Percentiles rank a stretch among this genome's conserved stretches.
phyloP scores from a whole-genome alignment of 2,888 invertebrate species.

The Caenorhabditis uteleia region DNA sequence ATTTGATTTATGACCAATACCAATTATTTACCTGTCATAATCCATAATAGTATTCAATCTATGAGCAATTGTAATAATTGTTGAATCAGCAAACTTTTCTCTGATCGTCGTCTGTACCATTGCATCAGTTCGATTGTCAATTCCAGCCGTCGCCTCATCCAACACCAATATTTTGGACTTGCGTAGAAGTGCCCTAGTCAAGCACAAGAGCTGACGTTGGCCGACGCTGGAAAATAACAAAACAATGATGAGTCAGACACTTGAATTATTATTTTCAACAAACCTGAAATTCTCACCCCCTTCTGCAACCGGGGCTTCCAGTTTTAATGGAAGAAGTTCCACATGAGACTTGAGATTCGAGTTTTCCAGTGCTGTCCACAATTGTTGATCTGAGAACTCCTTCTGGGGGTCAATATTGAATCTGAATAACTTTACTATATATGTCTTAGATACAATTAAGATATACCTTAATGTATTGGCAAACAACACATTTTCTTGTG shows the following conservation, averaged over 20 bases:
- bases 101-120: slow-evolving; percentile 72
- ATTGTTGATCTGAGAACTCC: slow-evolving; percentile 52
- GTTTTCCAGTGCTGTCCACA: slow-evolving; percentile 50
- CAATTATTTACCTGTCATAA: slow-evolving; percentile 31
- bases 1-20: neutral
- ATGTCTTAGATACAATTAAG: neutral
- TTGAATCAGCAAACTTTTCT: slow-evolving; percentile 49
- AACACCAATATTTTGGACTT: slow-evolving; percentile 74
- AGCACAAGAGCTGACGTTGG: slow-evolving; percentile 72
- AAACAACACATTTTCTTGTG: slow-evolving; percentile 64
- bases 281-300: slow-evolving; percentile 83
- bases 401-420: slow-evolving; percentile 91
- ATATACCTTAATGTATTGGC: slow-evolving; percentile 28
- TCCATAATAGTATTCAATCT: slow-evolving; percentile 56
- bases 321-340: slow-evolving; percentile 72
- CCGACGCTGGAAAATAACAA: slow-evolving; percentile 70
- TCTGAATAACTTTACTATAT: slow-evolving; percentile 72
- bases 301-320: slow-evolving; percentile 85
- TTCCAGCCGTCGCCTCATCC: slow-evolving; percentile 74
- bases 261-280: neutral
- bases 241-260: too few species aligned
- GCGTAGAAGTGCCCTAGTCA: slow-evolving; percentile 71
- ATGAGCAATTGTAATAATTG: slow-evolving; percentile 57
- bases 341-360: slow-evolving; percentile 47
- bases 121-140: slow-evolving; percentile 74